phyloP scores from a whole-genome alignment of 2,888 invertebrate species.

The Cephus sareptanus region DNA sequence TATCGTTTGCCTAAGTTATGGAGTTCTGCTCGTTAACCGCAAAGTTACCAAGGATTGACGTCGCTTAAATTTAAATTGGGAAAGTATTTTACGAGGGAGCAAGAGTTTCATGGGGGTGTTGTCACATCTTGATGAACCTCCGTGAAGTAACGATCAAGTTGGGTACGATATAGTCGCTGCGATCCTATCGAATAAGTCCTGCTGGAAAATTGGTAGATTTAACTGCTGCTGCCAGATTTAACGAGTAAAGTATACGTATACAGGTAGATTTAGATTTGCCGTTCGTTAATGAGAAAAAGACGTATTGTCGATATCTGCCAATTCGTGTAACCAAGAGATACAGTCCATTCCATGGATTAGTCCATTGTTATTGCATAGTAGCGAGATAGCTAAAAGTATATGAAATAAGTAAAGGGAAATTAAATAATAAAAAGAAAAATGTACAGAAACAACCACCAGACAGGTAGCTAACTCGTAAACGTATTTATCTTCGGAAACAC shows the following conservation, averaged over 20 bases:
- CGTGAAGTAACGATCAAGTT: slow-evolving; percentile 56
- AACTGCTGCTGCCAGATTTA: neutral
- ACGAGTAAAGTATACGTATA: neutral
- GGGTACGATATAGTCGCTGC: neutral
- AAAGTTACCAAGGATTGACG: slow-evolving; percentile 52
- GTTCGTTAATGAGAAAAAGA: neutral
- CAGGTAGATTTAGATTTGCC: neutral
- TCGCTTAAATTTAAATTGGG: slow-evolving; percentile 65
- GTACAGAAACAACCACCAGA: neutral
- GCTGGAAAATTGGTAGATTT: neutral
- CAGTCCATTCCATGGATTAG: neutral
- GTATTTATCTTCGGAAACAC: slow-evolving; percentile 33
- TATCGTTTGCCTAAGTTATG: slow-evolving; percentile 56
- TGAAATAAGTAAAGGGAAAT: slow-evolving; percentile 9
- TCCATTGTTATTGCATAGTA: neutral
- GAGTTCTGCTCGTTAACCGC: slow-evolving; percentile 64
- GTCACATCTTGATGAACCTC: slow-evolving; percentile 67
- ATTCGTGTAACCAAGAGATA: neutral
- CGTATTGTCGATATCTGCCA: neutral
- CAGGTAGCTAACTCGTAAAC: slow-evolving; percentile 7
- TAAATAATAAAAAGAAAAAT: neutral
- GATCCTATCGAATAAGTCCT: neutral
- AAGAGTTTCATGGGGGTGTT: slow-evolving; percentile 64
- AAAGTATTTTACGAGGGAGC: slow-evolving; percentile 65
- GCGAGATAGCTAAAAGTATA: slow-evolving; percentile 8